Evolutionary conservation across 92 coral and sea anemone species (phyloP).

Genomic region (Palythoa grandiflora): DNA sequence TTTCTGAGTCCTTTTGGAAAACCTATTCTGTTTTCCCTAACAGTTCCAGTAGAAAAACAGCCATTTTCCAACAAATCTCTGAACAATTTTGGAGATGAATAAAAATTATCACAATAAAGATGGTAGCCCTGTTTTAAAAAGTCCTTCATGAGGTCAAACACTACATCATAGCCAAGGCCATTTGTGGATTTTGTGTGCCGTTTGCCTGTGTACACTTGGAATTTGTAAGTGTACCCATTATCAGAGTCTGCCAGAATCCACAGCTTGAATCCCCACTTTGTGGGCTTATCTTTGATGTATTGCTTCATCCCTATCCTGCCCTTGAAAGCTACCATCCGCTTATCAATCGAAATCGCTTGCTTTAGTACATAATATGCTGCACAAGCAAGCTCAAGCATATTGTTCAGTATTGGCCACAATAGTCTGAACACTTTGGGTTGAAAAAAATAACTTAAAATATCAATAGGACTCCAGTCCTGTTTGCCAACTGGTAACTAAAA

Average conservation of each 20-base stretch:
- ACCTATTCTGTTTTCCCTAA: constrained; percentile 3
- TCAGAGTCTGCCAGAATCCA: constrained; percentile 9
- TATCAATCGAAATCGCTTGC: constrained; percentile 1
- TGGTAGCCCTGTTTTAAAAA: constrained; percentile 48
- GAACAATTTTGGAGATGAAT: constrained; percentile 41
- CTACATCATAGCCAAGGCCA: constrained; percentile 36
- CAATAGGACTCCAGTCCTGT: constrained; percentile 25
- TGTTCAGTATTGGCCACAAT: constrained; percentile 30
- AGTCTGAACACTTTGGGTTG: constrained; percentile 4
- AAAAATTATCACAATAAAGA: constrained; percentile 63
- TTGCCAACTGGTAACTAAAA: constrained; percentile 27
- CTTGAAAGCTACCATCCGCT: constrained; percentile 26
- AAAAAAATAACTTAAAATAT: constrained; percentile 14
- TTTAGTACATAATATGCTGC: constrained; percentile 21
- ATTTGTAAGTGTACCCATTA: constrained; percentile 20
- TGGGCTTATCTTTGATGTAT: constrained; percentile 9
- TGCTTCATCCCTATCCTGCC: constrained; percentile 19
- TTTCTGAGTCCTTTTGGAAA: constrained; percentile 33
- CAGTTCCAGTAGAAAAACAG: constrained; percentile 38
- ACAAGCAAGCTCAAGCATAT: constrained; percentile 24
- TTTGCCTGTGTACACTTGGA: constrained; percentile 16
- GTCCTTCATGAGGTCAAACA: constrained; percentile 45
- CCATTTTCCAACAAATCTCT: constrained; percentile 24
- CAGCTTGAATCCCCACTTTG: constrained; percentile 31
- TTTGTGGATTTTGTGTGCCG: neutral